phyloP scores from a whole-genome alignment of 2,888 invertebrate genomes.

The Trachelus troglodyta region DNA sequence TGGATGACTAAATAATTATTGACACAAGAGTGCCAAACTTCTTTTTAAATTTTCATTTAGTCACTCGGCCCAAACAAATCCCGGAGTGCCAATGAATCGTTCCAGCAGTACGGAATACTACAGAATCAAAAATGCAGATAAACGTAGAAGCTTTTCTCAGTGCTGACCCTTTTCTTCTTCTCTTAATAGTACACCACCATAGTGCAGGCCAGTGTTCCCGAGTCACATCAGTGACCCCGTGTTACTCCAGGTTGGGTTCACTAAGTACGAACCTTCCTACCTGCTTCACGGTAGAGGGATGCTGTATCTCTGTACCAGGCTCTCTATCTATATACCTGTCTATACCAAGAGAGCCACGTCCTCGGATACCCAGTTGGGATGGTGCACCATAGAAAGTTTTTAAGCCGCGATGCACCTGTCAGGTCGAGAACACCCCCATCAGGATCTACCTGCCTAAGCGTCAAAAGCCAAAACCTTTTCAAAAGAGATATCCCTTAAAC shows the following conservation, averaged over 20 bases:
- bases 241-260: not conserved
- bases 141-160: no score
- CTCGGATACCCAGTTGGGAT: not conserved
- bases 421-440: conserved; percentile 51
- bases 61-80: no score
- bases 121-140: no score
- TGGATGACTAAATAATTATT: no score
- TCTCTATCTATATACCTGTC: no score
- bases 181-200: no score
- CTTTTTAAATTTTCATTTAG: no score
- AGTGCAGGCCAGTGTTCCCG: not conserved
- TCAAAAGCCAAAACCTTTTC: conserved; percentile 48
- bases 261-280: not conserved
- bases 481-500: conserved; percentile 35
- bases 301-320: not conserved
- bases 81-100: no score
- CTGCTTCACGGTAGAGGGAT: conserved; percentile 3
- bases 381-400: conserved; percentile 11
- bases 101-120: no score
- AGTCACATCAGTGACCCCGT: not conserved
- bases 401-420: conserved; percentile 54
- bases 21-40: no score
- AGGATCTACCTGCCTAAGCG: conserved; percentile 46
- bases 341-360: not conserved
- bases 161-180: no score